Base-by-base conservation (phyloP, 1,140 invertebrate genomes). In the Drosophila pseudoananassae region DNA sequence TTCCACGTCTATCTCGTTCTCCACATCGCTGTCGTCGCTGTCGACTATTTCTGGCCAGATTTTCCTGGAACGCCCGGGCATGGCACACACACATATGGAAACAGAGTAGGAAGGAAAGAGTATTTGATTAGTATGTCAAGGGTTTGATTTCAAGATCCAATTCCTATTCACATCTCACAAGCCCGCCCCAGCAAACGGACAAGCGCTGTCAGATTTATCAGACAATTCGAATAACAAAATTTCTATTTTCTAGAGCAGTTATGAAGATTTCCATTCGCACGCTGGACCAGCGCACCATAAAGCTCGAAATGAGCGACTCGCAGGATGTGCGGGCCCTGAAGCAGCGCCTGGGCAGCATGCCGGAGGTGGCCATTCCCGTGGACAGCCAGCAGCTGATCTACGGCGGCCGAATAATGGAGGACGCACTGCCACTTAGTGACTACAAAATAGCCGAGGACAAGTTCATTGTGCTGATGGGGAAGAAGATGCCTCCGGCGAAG, bases 1-100 rank as follows among this genome's bases (percentile, higher is more conserved):
- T 36, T 92, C 91, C 54, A 91, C 83, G 72, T 92, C 91, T 78
- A 92, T 88, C 60, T 92, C 88, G 52, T 87, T 90, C 47, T 92
- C 91, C 63, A 90, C 77, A 64, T 92, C 91, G 70, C 91, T 92
- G 78, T 92, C 91, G 64, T 92, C 91, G 66, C 91, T 92, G 56
- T 92, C 91, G 33, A 75, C 75, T 12, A 87, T 14, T 23, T 91
- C 90, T 76, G 75, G 87, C 90, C 90, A 91, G 64, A 71, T 59
- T 91, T 91, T 91, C 49, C 84, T 91, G 58, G 5, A 85, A 80
- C 25, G 59, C 15, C 43, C 65, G 54, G 51, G 50, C 63, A 78
- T 72, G 15, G 31, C 45, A 63, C 43, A 47, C 25, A 38, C 38
- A 40, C n/a, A 14, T 7, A 40, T 6, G 40, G n/a, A 15, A 4